A percentile compares a stretch with the other conserved stretches of the same genome.
Evolutionary conservation across 2,113 vertebrate genomes (phyloP).

Genomic region (Nothobranchius kuhntae): DNA sequence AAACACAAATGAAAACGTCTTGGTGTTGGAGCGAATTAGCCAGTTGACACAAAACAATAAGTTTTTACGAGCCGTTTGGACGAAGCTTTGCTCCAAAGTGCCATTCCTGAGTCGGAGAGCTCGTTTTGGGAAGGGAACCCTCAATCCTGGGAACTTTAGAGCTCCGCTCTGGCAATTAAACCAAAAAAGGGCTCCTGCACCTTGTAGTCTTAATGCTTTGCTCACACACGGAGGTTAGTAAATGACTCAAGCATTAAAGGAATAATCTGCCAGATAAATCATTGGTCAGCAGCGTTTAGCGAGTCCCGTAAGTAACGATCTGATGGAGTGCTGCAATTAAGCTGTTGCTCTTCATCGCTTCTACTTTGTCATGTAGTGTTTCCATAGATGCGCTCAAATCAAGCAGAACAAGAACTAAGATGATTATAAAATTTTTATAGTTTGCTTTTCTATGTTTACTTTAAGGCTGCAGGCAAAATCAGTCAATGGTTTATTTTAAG

Average conservation of each 20-base stretch:
- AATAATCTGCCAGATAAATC: slow-evolving; percentile 19
- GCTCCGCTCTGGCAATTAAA: slow-evolving; percentile 15
- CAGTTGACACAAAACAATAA: slow-evolving; percentile 39
- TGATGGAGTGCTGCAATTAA: slow-evolving; percentile 31
- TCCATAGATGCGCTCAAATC: slow-evolving; percentile 32
- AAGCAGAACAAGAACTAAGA: neutral
- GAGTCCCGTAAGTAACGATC: slow-evolving; percentile 19
- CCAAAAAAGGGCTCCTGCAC: slow-evolving; percentile 9
- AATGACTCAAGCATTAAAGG: slow-evolving; percentile 28
- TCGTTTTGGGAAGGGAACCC: slow-evolving; percentile 9
- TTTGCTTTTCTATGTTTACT: no score
- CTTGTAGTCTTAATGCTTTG: slow-evolving; percentile 2
- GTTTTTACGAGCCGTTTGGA: slow-evolving; percentile 31
- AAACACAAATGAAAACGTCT: neutral
- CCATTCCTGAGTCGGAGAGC: slow-evolving; percentile 12
- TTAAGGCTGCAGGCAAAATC: no score
- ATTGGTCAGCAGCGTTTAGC: neutral
- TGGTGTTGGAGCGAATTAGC: slow-evolving; percentile 13
- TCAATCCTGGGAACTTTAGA: slow-evolving; percentile 6
- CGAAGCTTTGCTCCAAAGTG: slow-evolving; percentile 12
- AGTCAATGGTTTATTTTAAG: no score
- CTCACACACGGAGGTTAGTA: slow-evolving; percentile 27
- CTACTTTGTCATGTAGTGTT: slow-evolving; percentile 8
- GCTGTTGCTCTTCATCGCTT: neutral
- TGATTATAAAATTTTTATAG: no score